Conservation (phyloP, 2,113 vertebrate species). For the Athene cunicularia region DNA sequence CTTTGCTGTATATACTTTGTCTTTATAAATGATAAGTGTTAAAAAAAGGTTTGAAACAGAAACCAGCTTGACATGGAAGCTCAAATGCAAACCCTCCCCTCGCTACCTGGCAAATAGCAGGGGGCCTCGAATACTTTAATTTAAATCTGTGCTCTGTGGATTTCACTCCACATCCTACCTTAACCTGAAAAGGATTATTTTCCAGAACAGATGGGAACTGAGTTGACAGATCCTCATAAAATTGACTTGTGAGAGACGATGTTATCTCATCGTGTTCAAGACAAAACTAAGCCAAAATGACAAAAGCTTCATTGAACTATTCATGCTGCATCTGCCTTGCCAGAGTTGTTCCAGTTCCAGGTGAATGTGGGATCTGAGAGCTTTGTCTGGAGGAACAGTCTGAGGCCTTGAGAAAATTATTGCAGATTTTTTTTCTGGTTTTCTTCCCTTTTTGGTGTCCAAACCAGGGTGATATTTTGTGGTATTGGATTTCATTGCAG, state of each 20-base stretch:
- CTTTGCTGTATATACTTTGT: not conserved
- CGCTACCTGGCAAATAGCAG: not conserved
- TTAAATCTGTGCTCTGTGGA: not conserved
- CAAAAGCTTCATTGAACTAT: not conserved
- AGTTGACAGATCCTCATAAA: constrained; percentile 51
- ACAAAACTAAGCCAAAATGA: constrained; percentile 41
- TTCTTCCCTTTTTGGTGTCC: not conserved
- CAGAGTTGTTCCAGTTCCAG: not conserved
- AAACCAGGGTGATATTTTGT: not conserved
- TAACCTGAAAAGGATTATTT: constrained; percentile 26
- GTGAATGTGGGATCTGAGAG: not conserved
- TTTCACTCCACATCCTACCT: not conserved
- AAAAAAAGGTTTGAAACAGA: constrained; percentile 6
- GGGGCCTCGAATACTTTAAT: not conserved
- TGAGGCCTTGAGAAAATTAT: not conserved
- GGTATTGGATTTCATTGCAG: not conserved
- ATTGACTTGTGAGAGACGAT: constrained; percentile 36
- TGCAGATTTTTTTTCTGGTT: not conserved
- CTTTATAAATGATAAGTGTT: not conserved
- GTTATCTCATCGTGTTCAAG: not conserved
- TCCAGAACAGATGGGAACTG: constrained; percentile 34
- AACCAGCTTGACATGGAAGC: not conserved
- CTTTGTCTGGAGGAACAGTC: not conserved
- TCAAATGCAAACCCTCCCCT: not conserved
- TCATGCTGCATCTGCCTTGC: not conserved